phyloP scores from a whole-genome alignment of 2,113 vertebrate genomes.

The Poeciliopsis retropinna region DNA sequence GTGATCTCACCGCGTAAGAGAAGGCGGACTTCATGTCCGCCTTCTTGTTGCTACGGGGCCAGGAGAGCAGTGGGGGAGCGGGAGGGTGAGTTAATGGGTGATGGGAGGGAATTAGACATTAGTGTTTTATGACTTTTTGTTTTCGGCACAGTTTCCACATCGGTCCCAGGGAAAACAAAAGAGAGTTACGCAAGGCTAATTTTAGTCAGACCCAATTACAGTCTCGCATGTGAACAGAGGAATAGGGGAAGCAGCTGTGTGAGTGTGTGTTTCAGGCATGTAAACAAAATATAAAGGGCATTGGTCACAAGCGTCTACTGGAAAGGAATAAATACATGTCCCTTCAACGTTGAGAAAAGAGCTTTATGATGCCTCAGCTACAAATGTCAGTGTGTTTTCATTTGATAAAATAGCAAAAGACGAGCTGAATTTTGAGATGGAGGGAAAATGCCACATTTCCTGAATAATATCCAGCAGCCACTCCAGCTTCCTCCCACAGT shows the following conservation, averaged over 20 bases:
- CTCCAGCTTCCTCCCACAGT: no score
- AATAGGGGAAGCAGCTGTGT: conserved; percentile 10
- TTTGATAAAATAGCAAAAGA: no score
- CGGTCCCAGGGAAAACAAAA: conserved; percentile 59
- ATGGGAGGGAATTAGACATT: conserved; percentile 58
- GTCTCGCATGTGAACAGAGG: conserved; percentile 43
- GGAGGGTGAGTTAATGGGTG: conserved; percentile 38
- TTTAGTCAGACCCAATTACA: conserved; percentile 64
- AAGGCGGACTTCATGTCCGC: conserved; percentile 42
- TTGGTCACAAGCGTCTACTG: neutral
- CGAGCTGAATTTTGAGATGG: no score
- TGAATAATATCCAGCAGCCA: no score
- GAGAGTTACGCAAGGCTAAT: conserved; percentile 61
- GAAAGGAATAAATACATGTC: neutral
- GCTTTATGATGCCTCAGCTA: no score
- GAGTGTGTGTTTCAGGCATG: conserved; percentile 1
- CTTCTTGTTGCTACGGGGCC: conserved; percentile 50
- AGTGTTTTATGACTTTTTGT: conserved; percentile 51
- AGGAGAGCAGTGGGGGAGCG: conserved; percentile 50
- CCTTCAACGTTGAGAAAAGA: no score
- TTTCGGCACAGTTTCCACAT: conserved; percentile 60
- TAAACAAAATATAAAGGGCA: neutral
- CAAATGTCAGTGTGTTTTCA: no score
- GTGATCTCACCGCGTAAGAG: conserved; percentile 64
- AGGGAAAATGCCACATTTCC: no score